Evolutionary conservation across 2,888 invertebrate species (phyloP).

Genomic region (Cryptus viduatorius): DNA sequence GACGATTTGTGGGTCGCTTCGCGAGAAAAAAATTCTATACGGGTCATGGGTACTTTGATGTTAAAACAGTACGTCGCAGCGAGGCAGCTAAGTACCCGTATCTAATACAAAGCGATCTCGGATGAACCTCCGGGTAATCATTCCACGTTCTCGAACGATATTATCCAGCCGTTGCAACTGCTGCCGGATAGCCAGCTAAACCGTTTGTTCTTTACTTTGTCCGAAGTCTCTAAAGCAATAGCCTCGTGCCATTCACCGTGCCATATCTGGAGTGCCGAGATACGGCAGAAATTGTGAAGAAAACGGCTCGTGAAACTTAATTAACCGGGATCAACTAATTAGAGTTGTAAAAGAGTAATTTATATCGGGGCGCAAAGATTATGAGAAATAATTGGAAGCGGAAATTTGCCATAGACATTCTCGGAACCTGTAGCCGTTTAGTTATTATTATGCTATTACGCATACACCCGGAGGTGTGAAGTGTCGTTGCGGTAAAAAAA

Average conservation of each 20-base stretch:
- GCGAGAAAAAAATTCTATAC: not conserved
- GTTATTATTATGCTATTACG: not conserved
- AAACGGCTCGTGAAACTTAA: constrained; percentile 47
- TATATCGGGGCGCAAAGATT: not conserved
- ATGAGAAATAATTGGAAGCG: constrained; percentile 49
- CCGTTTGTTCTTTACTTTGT: constrained; percentile 51
- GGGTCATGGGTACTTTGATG: constrained; percentile 1
- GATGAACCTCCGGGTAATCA: constrained; percentile 37
- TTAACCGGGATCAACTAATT: constrained; percentile 54
- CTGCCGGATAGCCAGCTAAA: constrained; percentile 20
- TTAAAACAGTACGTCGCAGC: not conserved
- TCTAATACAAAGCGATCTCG: constrained; percentile 34
- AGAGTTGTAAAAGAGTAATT: constrained; percentile 26
- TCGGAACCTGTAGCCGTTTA: not conserved
- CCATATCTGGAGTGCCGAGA: not conserved
- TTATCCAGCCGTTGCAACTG: constrained; percentile 2
- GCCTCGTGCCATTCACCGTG: not conserved
- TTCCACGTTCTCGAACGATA: constrained; percentile 31
- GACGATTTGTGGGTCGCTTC: not conserved
- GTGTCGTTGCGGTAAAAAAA: not conserved
- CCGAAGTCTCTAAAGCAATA: constrained; percentile 52
- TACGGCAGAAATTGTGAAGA: constrained; percentile 39
- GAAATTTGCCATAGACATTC: constrained; percentile 37
- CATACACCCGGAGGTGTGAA: not conserved
- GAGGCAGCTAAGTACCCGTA: constrained; percentile 17